These are phyloP conservation scores for Ashinkailepas kermadecensis DNA, from an alignment of 2,888 invertebrate species.

Conservation along the genomic window DNA sequence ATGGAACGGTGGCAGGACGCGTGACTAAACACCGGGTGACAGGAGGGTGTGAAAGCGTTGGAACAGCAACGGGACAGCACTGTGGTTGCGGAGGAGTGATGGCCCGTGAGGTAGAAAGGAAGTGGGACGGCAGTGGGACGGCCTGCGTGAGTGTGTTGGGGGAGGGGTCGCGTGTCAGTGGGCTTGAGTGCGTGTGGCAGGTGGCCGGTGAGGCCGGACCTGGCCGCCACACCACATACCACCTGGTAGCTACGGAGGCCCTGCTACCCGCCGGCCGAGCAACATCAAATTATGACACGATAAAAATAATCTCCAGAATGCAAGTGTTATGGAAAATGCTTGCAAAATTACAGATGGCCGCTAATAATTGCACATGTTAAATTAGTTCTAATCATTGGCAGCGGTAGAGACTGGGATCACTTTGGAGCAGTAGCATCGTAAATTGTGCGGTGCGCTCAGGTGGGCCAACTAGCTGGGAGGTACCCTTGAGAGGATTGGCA, in stretches of 20 bases:
- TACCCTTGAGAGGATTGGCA: background rate
- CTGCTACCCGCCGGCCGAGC: background rate
- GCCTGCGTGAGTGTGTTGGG: too few relatives aligned
- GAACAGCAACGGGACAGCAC: too few relatives aligned
- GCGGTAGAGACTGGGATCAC: background rate
- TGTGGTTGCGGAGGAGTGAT: too few relatives aligned
- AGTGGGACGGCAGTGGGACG: too few relatives aligned
- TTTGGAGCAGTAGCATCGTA: background rate
- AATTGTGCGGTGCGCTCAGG: background rate
- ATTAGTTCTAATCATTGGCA: constrained; percentile 18
- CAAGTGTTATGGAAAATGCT: constrained; percentile 7
- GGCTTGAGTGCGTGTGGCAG: background rate
- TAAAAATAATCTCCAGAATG: constrained; percentile 6
- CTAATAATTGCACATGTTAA: background rate
- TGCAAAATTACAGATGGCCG: constrained; percentile 12
- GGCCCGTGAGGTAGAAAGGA: too few relatives aligned
- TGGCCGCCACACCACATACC: background rate
- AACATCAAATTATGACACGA: background rate
- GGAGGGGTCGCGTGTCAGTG: too few relatives aligned
- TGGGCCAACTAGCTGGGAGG: background rate
- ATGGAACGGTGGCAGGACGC: too few relatives aligned
- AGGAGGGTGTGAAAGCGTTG: too few relatives aligned
- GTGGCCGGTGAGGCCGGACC: background rate
- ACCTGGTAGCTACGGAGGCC: background rate
- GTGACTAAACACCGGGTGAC: too few relatives aligned